Percentiles rank a stretch among this genome's conserved stretches.
Conservation (phyloP, 2,797 vertebrate species). For the Naso thynnoides region DNA sequence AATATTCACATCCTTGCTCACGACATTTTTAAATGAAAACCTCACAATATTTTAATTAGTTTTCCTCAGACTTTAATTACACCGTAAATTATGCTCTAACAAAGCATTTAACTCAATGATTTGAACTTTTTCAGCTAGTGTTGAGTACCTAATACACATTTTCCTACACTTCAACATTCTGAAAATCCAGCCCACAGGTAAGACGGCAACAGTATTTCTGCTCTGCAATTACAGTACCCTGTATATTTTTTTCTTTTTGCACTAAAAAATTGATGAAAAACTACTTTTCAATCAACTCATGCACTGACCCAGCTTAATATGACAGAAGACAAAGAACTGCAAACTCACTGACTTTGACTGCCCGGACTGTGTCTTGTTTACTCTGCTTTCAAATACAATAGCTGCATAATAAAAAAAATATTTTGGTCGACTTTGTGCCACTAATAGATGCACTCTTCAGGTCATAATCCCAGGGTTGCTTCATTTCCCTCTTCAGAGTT, state of each 20-base stretch:
- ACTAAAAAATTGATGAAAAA: slow-evolving; percentile 15
- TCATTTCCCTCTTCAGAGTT: background rate
- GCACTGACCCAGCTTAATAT: slow-evolving; percentile 9
- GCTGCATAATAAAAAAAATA: slow-evolving; percentile 5
- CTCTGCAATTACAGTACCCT: slow-evolving; percentile 3
- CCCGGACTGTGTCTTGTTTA: background rate
- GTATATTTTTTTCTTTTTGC: background rate
- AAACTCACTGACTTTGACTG: slow-evolving; percentile 2
- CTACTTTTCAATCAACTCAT: slow-evolving; percentile 17
- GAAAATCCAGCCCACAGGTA: background rate
- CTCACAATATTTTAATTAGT: background rate
- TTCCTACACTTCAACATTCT: background rate
- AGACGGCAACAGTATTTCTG: background rate
- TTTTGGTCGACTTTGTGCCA: background rate
- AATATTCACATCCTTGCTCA: too few species aligned
- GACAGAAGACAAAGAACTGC: slow-evolving; percentile 9
- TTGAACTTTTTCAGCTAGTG: background rate
- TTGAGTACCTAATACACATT: background rate
- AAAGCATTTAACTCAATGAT: background rate
- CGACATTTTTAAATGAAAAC: background rate
- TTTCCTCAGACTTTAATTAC: background rate
- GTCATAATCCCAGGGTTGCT: background rate
- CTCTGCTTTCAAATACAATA: background rate
- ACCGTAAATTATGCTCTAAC: background rate
- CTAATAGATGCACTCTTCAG: background rate